Evolutionary conservation across 2,113 vertebrate species (phyloP), one percentile per base, ranked within the genome.

Genomic region (Dendrocopos noguchii): DNA sequence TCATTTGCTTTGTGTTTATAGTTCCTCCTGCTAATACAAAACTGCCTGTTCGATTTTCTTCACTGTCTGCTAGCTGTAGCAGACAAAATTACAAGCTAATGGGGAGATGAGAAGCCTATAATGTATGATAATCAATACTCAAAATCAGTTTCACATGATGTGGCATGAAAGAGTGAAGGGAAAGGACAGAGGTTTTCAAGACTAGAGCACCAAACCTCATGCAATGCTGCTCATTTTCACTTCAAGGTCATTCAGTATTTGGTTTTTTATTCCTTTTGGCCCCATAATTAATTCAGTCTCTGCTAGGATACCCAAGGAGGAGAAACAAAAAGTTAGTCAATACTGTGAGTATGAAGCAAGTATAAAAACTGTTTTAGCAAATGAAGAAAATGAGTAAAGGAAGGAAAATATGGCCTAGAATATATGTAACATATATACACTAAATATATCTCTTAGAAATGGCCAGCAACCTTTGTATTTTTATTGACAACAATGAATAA

Each of bases 191-290:
- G 53, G 96, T 97, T 97, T 97, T 94, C 91, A 96, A 79, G 91
- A 94, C 91, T 92, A 82, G 90, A 97, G 84, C 94, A 95, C 91
- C 95, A 98, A 98, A 97, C 93, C 89, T 96, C 96, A 94, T 95
- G 95, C 95, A 95, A 94, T 96, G 83, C 91, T 95, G 94, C 94
- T 97, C 85, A 47, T 97, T 97, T 98, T 95, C 92, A 92, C 95
- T 97, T 98, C 97, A 98, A 98, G 98, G 98, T 98, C 95, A 92
- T 97, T 97, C 84, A 28, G 44, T n/a, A 80, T 61, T 80, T 93
- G 8, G 53, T 93, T 85, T 91, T 57, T 86, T 65, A 75, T 64
- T 83, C 9, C 80, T 56, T 88, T 87, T 70, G 44, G 50, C 75
- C 97, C 95, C 84, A 82, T 97, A 93, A 95, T 97, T 96, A 96